These are phyloP conservation scores for Polyploca ridens DNA, from an alignment of 2,888 invertebrate species.

Conservation along the genomic window DNA sequence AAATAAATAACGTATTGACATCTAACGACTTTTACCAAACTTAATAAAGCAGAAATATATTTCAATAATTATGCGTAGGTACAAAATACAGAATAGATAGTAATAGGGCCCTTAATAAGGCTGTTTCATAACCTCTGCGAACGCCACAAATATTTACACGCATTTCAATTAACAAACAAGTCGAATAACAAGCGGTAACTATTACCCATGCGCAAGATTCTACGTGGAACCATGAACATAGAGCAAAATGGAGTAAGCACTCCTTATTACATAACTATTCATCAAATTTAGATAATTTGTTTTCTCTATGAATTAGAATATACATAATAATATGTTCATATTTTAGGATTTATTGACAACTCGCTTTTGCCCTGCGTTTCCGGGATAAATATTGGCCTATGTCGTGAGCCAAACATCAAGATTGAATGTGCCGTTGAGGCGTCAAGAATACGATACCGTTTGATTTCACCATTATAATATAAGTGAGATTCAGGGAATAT, in stretches of 20 bases:
- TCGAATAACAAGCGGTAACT: conserved; percentile 62
- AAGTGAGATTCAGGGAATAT: too few species aligned
- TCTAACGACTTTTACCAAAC: neutral
- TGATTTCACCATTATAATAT: too few species aligned
- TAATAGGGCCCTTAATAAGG: conserved; percentile 48
- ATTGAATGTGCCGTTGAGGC: too few species aligned
- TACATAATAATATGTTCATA: too few species aligned
- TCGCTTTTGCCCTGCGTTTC: too few species aligned
- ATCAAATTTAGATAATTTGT: neutral
- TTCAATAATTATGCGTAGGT: neutral
- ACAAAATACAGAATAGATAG: neutral
- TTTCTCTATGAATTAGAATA: too few species aligned
- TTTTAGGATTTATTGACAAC: too few species aligned
- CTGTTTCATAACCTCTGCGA: conserved; percentile 66
- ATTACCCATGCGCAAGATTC: conserved; percentile 51
- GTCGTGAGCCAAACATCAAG: too few species aligned
- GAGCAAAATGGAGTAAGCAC: neutral
- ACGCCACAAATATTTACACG: conserved; percentile 73
- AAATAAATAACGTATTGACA: neutral
- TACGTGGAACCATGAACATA: conserved; percentile 46
- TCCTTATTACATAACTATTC: neutral
- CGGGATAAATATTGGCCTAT: too few species aligned
- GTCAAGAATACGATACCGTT: too few species aligned
- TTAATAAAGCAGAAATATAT: neutral
- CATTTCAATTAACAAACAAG: conserved; percentile 78